Base-by-base conservation (phyloP, 2,113 vertebrate species). In the Calidris pugnax region DNA sequence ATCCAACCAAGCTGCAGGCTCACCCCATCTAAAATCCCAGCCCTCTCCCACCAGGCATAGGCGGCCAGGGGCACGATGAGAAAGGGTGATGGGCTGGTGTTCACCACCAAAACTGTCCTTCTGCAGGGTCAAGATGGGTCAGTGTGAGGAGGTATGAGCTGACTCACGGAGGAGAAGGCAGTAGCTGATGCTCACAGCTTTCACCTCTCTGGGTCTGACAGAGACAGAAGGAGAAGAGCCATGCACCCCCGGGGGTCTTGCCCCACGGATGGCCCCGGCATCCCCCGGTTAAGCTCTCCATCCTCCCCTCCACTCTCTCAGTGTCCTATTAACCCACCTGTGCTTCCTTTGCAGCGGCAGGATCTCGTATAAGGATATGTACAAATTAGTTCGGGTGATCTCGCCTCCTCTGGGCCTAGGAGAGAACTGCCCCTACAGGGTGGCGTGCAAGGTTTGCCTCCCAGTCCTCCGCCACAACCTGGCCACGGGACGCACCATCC, bases 291-390 rank as follows among this genome's bases (percentile, higher is more conserved):
- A 80, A 91, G 88, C 94, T 94, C 64, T 92, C 95, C 55, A 91
- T 96, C 95, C 91, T 96, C 85, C 88, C 86, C 91, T 69, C 63
- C 92, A 89, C 91, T 95, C 82, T 96, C 87, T 98, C 93, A 97
- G 96, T 98, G 96, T 97, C 98, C 96, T 98, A 98, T 98, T 98
- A 98, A 98, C 96, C 97, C 96, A 95, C 97, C 90, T 99, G 98
- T 99, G 98, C 99, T 99, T 99, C 98, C 98, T 99, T 99, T 99
- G 97, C 99, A 99, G 99, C 98, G 99, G 99, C 98, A 99, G 99
- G 98, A 98, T 99, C 98, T 99, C 99, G 98, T 99, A 99, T 99
- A 99, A 99, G 99, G 99, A 99, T 98, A 99, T 99, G 99, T 99
- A 99, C 99, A 99, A 99, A 99, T 99, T 99, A 99, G 99, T 99